Evolutionary conservation across 2,113 vertebrate species (phyloP).

Genomic region (Typhlomys cinereus): DNA sequence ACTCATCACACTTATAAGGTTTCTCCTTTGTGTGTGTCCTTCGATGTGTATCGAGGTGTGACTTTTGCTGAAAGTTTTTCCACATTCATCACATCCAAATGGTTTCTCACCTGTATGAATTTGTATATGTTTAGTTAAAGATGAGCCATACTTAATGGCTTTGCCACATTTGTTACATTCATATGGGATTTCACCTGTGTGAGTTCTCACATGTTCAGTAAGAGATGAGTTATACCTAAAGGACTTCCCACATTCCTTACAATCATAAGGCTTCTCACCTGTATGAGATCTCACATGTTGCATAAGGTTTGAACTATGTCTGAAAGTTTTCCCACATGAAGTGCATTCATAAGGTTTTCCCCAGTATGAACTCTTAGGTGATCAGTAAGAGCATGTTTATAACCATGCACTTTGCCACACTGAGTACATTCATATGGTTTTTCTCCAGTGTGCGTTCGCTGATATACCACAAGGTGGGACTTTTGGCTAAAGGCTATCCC

Average conservation of each 20-base stretch:
- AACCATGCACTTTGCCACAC: conserved; percentile 77
- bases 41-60: conserved; percentile 75
- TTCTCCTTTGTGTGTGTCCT: conserved; percentile 78
- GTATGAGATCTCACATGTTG: conserved; percentile 76
- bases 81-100: conserved; percentile 75
- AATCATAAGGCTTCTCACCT: conserved; percentile 79
- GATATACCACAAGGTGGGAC: conserved; percentile 78
- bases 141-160: conserved; percentile 79
- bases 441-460: conserved; percentile 79
- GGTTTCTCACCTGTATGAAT: conserved; percentile 81
- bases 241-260: conserved; percentile 81
- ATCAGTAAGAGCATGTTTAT: conserved; percentile 78
- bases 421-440: conserved; percentile 76
- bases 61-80: conserved; percentile 78
- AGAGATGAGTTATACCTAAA: conserved; percentile 81
- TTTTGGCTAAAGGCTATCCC: conserved; percentile 81
- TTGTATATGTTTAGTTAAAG: conserved; percentile 78
- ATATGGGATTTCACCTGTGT: conserved; percentile 79
- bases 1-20: conserved; percentile 86
- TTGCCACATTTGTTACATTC: conserved; percentile 79
- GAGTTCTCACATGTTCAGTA: conserved; percentile 78
- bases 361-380: conserved; percentile 78
- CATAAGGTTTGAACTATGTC: conserved; percentile 77
- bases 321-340: conserved; percentile 77
- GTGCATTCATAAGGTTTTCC: conserved; percentile 75